A percentile compares a stretch with the other conserved stretches of the same genome.
phyloP scores from a whole-genome alignment of 2,797 vertebrate genomes.

The Chelon labrosus region DNA sequence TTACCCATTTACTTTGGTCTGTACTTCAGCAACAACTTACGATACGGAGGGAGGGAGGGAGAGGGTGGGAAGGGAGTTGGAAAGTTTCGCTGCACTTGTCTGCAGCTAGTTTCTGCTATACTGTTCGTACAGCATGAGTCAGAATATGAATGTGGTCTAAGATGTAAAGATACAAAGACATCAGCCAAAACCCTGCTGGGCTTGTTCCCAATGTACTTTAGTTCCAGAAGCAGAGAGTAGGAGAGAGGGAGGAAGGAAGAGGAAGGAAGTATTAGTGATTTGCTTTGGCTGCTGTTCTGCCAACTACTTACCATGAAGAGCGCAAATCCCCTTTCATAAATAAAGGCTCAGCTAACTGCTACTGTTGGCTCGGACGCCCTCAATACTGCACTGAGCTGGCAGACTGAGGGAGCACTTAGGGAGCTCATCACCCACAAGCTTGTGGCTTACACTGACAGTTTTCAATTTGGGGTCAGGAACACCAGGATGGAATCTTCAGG shows the following conservation, averaged over 20 bases:
- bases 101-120: constrained; percentile 5
- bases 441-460: constrained; percentile 45
- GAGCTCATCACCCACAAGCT: constrained; percentile 65
- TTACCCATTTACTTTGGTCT: constrained; percentile 20
- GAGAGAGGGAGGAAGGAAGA: constrained; percentile 10
- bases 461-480: constrained; percentile 44
- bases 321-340: constrained; percentile 75
- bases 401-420: constrained; percentile 53
- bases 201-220: constrained; percentile 33
- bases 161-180: constrained; percentile 39
- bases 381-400: constrained; percentile 58
- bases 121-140: constrained; percentile 21
- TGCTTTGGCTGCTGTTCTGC: constrained; percentile 64
- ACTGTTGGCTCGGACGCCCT: constrained; percentile 61
- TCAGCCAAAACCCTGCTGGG: constrained; percentile 35
- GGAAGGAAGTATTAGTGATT: constrained; percentile 65
- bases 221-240: constrained; percentile 35
- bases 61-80: background rate
- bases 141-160: constrained; percentile 36
- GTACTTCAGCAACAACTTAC: background rate
- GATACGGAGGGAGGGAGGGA: background rate
- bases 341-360: constrained; percentile 75
- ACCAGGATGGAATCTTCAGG: constrained; percentile 22
- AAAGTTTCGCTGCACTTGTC: constrained; percentile 25
- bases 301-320: constrained; percentile 68